A percentile compares a stretch with the other conserved stretches of the same genome.
Evolutionary conservation across 2,113 vertebrate species (phyloP).

Genomic region (Muscicapa adusta): DNA sequence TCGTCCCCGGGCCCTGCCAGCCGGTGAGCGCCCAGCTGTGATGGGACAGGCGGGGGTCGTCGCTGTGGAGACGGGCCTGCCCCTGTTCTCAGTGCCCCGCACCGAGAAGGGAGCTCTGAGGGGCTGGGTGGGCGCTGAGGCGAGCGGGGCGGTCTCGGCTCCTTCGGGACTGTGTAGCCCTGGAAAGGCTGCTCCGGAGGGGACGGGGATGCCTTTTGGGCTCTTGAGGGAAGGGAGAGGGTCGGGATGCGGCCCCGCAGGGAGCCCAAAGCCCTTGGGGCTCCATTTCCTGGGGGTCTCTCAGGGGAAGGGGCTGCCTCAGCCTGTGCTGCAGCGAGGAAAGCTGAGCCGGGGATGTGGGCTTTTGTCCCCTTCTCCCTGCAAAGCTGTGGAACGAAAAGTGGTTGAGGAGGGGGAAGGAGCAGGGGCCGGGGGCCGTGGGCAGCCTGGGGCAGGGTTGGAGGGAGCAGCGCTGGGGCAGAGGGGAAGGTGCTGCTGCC

Average conservation of each 20-base stretch:
- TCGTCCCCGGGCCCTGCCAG: not conserved
- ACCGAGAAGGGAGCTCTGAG: not conserved
- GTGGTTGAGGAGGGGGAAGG: not conserved
- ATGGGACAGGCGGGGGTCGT: not conserved
- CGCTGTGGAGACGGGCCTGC: not conserved
- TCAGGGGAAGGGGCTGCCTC: not conserved
- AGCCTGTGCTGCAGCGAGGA: not conserved
- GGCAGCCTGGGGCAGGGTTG: no score
- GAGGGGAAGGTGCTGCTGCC: not conserved
- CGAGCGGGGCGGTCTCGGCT: no score
- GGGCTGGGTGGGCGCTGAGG: not conserved
- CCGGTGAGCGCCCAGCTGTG: not conserved
- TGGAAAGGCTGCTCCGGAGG: not conserved
- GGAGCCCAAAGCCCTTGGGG: not conserved
- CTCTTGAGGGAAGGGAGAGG: no score
- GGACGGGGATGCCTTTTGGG: rapidly evolving
- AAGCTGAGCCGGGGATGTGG: no score
- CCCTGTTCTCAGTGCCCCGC: rapidly evolving
- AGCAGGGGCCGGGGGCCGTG: not conserved
- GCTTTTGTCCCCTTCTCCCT: not conserved
- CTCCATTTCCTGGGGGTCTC: rapidly evolving
- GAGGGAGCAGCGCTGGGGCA: not conserved
- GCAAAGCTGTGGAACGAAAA: not conserved
- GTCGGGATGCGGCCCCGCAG: rapidly evolving
- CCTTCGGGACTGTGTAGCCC: rapidly evolving